These are phyloP conservation scores for Neotragus moschatus DNA, from an alignment of 2,113 vertebrate species.

Conservation along the genomic window DNA sequence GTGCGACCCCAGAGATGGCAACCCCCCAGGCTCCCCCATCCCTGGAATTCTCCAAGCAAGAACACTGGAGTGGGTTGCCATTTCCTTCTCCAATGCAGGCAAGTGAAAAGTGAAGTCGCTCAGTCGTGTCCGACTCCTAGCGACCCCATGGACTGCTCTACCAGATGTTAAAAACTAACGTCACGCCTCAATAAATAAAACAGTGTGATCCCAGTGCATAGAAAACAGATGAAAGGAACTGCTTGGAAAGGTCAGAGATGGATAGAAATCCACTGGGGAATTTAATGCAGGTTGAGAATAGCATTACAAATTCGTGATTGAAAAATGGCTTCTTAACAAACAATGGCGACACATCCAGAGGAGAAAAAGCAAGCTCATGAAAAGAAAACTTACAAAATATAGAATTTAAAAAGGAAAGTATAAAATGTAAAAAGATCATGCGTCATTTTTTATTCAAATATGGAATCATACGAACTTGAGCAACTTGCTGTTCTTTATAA, in stretches of 20 bases:
- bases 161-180: not conserved
- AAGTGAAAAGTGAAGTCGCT: no score
- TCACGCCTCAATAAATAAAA: not conserved
- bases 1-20: no score
- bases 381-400: not conserved
- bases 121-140: no score
- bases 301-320: not conserved
- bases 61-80: no score
- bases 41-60: no score
- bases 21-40: no score
- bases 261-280: not conserved
- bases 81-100: no score
- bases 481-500: not conserved
- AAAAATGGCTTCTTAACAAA: not conserved
- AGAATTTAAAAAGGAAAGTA: not conserved
- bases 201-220: not conserved
- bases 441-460: not conserved
- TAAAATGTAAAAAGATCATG: not conserved
- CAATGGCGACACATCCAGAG: not conserved
- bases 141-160: not conserved
- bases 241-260: not conserved
- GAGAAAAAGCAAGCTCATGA: not conserved
- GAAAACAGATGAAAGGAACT: not conserved
- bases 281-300: not conserved
- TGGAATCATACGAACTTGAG: not conserved